A percentile compares a stretch with the other conserved stretches of the same genome.
These are phyloP conservation scores for Coilia nasus DNA, from an alignment of 2,797 vertebrate species.

Conservation along the genomic window DNA sequence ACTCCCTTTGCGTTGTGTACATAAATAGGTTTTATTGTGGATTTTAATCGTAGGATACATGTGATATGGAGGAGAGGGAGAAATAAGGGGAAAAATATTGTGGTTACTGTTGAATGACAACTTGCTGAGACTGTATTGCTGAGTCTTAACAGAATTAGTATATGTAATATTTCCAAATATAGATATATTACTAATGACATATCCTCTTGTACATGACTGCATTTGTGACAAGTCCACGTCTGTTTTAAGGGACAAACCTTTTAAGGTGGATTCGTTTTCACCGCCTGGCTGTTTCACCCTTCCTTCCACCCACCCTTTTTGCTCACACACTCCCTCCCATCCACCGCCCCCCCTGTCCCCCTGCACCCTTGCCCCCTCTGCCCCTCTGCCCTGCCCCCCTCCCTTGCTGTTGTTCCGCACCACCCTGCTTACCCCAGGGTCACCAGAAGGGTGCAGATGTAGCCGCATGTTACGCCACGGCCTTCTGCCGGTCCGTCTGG, in stretches of 20 bases:
- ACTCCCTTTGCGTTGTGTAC: not conserved
- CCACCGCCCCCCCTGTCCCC: no score
- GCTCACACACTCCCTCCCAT: no score
- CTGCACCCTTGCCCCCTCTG: no score
- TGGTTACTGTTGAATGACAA: not conserved
- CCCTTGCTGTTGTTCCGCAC: no score
- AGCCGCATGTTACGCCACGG: not conserved
- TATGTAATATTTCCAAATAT: slow-evolving; percentile 5
- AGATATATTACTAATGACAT: not conserved
- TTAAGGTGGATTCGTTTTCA: no score
- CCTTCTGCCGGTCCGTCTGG: not conserved
- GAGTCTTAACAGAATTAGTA: not conserved
- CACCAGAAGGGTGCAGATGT: slow-evolving; percentile 9
- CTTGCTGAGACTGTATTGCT: not conserved
- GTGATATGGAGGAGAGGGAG: not conserved
- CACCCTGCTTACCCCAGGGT: not conserved
- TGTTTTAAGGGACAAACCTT: no score
- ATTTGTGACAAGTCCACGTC: no score
- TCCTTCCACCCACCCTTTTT: no score
- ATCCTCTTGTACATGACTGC: not conserved
- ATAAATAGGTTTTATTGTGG: slow-evolving; percentile 22
- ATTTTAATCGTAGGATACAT: not conserved
- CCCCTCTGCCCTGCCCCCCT: no score
- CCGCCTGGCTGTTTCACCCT: no score
- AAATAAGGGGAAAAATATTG: not conserved